Evolutionary conservation across 2,888 invertebrate species (phyloP), one percentile per base, ranked within the genome.

Genomic region (Epinotia bilunana): DNA sequence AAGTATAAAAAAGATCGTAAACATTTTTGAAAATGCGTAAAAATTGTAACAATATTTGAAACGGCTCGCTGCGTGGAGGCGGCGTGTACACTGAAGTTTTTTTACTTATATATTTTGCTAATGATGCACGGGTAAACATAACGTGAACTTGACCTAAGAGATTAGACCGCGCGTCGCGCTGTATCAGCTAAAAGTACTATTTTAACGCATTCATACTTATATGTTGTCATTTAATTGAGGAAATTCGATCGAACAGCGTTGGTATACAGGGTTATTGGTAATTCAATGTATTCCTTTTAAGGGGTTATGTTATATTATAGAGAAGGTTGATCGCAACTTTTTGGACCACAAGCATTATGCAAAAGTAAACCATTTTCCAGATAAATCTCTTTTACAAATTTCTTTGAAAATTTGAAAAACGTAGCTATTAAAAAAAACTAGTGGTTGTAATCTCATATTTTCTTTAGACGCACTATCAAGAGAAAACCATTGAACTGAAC

Each of bases 111-210:
- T 9, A 91, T 90, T 93, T 93, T 83, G 92, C 93, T 91, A 91
- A 90, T 88, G 87, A 86, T 46, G 80, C 79, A 81, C 77, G 79
- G 83, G 88, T 89, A 89, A 90, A 91, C 88, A 89, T 78, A 78
- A 79, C 80, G 72, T 92, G 91, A 91, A 92, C 93, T 94, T 94
- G 93, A 93, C 92, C 93, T 83, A 82, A 82, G 80, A 86, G 91
- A 93, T 92, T 92, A 91, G 88, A 83, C 79, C 58, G 73, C 81
- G 74, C 79, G 78, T 80, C 78, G 76, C 69, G 77, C 71, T 60
- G 60, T 65, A 58, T 58, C 53, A 53, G n/a, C 62, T 60, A 61
- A 39, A 64, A 9, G 33, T 65, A 65, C 18, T 60, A 57, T 65
- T 70, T 62, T 70, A 57, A 71, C 16, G n/a, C 65, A 20, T 49